These are phyloP conservation scores for Lipophrys pholis DNA, from an alignment of 2,113 vertebrate species.

Conservation along the genomic window DNA sequence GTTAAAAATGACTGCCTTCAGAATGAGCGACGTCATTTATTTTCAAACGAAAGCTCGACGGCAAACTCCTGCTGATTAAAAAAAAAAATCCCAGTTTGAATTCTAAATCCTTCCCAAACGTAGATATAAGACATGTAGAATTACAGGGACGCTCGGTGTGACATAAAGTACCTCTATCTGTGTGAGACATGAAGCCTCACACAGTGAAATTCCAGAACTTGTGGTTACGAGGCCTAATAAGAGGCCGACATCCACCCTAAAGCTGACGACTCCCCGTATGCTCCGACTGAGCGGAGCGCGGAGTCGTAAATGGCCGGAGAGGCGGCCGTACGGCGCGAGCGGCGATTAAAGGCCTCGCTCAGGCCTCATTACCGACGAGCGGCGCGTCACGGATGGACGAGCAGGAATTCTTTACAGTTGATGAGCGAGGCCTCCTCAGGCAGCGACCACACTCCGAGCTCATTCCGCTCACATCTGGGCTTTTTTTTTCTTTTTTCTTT, in stretches of 20 bases:
- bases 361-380: conserved; percentile 67
- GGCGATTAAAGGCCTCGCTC: too few species aligned
- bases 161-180: conserved; percentile 10
- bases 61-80: neutral
- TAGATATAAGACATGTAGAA: conserved; percentile 30
- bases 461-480: too few species aligned
- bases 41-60: neutral
- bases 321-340: too few species aligned
- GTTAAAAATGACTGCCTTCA: conserved; percentile 42
- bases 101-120: neutral
- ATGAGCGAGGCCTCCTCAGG: conserved; percentile 39
- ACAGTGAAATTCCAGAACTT: conserved; percentile 40
- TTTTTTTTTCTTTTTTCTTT: too few species aligned
- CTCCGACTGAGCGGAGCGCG: too few species aligned
- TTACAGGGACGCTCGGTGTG: conserved; percentile 27
- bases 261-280: conserved; percentile 15
- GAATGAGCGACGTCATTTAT: conserved; percentile 15
- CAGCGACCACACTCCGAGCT: too few species aligned
- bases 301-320: too few species aligned
- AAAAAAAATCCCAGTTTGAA: neutral
- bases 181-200: conserved; percentile 23
- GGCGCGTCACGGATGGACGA: conserved; percentile 44
- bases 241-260: conserved; percentile 14
- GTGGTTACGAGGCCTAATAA: conserved; percentile 40
- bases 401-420: conserved; percentile 44